Evolutionary conservation across 2,888 invertebrate species (phyloP).

Genomic region (Cepaea hortensis): DNA sequence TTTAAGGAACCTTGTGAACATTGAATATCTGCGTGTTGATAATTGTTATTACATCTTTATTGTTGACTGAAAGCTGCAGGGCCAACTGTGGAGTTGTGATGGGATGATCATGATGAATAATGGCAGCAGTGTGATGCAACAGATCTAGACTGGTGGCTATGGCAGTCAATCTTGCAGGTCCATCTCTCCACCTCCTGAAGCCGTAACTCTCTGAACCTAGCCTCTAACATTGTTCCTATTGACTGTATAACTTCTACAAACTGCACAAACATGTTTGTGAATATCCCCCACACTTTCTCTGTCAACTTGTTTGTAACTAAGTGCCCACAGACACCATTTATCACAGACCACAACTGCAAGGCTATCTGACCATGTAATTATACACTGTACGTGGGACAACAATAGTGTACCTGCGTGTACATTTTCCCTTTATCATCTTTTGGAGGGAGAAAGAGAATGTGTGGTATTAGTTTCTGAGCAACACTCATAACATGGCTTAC

Average conservation of each 20-base stretch:
- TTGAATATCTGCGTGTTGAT: no score
- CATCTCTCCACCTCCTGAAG: not conserved
- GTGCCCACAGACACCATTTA: not conserved
- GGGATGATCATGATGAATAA: no score
- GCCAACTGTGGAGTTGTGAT: no score
- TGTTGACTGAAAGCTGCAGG: no score
- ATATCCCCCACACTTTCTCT: not conserved
- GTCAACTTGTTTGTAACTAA: not conserved
- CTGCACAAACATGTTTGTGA: not conserved
- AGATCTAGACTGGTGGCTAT: not conserved
- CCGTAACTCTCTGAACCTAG: not conserved
- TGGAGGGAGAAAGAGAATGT: not conserved
- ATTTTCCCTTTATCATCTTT: not conserved
- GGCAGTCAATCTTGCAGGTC: not conserved
- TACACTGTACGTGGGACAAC: not conserved
- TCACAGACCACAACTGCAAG: not conserved
- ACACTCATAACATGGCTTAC: not conserved
- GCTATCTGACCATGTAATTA: not conserved
- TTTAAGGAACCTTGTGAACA: no score
- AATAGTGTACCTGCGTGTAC: not conserved
- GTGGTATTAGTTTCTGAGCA: not conserved
- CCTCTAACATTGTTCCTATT: not conserved
- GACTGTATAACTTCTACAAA: not conserved
- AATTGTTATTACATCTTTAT: no score
- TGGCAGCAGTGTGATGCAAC: not conserved